Conservation (phyloP, 2,888 invertebrate species). For the Pyralis farinalis region DNA sequence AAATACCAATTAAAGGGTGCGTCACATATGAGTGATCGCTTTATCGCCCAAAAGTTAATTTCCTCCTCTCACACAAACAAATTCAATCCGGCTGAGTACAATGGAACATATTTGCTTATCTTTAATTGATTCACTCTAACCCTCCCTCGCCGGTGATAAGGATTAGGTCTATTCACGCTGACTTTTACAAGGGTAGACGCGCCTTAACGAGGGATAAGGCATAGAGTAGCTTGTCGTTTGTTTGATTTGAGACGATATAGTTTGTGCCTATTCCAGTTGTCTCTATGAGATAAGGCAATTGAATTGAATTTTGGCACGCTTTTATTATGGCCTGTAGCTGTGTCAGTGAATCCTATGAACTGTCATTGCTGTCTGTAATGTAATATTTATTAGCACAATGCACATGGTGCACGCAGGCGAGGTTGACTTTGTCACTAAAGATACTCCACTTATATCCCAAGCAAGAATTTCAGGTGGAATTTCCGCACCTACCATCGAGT, state of each 20-base stretch:
- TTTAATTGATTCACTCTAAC: slow-evolving; percentile 80
- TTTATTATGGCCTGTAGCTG: no score
- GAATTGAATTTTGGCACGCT: no score
- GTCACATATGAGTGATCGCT: slow-evolving; percentile 64
- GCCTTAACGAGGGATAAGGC: slow-evolving; percentile 61
- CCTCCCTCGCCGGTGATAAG: slow-evolving; percentile 62
- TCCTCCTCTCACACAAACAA: slow-evolving; percentile 69
- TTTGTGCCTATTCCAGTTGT: slow-evolving; percentile 23
- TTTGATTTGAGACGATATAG: not conserved
- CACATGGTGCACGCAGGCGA: no score
- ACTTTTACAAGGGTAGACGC: slow-evolving; percentile 76
- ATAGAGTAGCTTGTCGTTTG: slow-evolving; percentile 31
- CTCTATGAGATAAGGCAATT: slow-evolving; percentile 17
- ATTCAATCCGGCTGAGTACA: slow-evolving; percentile 62
- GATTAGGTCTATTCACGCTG: slow-evolving; percentile 78
- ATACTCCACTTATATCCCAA: no score
- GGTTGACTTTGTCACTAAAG: no score
- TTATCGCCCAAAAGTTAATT: slow-evolving; percentile 72
- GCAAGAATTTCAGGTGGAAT: no score
- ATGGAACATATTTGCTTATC: slow-evolving; percentile 78
- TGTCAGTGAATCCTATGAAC: no score
- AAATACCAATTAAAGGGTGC: slow-evolving; percentile 39
- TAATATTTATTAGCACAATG: no score
- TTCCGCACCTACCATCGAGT: no score
- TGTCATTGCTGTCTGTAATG: no score